Evolutionary conservation across 2,888 invertebrate species (phyloP), one percentile per base, ranked within the genome.

Genomic region (Psylliodes chrysocephalus): DNA sequence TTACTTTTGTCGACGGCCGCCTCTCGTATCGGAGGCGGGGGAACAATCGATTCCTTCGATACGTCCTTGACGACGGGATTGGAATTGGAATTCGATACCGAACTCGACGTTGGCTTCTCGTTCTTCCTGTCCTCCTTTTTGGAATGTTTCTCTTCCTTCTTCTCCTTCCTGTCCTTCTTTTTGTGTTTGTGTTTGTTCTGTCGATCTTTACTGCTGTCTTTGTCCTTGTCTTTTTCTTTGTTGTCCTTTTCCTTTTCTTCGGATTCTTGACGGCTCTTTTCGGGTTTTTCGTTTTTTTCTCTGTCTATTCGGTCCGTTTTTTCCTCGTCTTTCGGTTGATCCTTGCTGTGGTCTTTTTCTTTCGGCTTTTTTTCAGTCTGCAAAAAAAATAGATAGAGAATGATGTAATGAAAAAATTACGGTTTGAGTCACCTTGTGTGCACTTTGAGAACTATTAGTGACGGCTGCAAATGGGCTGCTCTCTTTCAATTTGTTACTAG

Each of bases 131-230:
- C 73, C 25, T 52, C 69, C 67, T 73, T 78, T 10, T 59, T 59
- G 57, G 74, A 74, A 71, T 85, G 84, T 84, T 79, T 85, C 70
- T 88, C 87, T 78, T 87, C 87, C 75, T 86, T 86, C 67, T 86
- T 86, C 68, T 88, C 87, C 68, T 80, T 82, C 10, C 64, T 44
- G 5, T 86, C 85, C 66, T 84, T 84, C 69, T 86, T 85, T 71
- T 86, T 85, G 69, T 86, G 85, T 66, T 86, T 86, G 66, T 86
- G 85, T 35, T 52, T 60, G 66, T 85, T 85, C 22, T 82, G 81
- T 80, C 82, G 78, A 46, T 79, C 46, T 35, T 35, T 35, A n/a
- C n/a, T n/a, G n/a, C n/a, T n/a, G n/a, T n/a, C 78, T 44, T 44
- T 44, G 6, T 44, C 44, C 18, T 44, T 44, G 15, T 44, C 46